A percentile compares a stretch with the other conserved stretches of the same genome.
These are phyloP conservation scores for Panthera uncia DNA, from an alignment of 2,113 vertebrate species.

Conservation along the genomic window DNA sequence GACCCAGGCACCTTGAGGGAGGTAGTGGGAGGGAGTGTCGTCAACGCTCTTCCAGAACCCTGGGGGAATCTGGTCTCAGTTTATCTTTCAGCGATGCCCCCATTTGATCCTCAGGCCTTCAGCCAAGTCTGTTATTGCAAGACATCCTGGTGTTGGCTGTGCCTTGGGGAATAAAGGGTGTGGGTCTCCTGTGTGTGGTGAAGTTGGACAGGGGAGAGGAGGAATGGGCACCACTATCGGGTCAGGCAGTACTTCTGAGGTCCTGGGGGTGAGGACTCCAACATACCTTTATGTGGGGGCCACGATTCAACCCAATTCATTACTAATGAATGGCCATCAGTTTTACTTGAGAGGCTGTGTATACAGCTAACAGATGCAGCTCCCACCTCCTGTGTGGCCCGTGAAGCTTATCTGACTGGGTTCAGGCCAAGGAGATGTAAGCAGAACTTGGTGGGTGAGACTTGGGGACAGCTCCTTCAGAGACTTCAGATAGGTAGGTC, in stretches of 20 bases:
- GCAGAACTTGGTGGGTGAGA: neutral
- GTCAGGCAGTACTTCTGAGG: neutral
- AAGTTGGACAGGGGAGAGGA: neutral
- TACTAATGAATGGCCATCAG: too few species aligned
- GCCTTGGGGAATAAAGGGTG: neutral
- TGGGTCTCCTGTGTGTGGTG: neutral
- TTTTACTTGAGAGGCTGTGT: neutral
- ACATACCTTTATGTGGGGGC: neutral
- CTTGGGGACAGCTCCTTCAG: neutral
- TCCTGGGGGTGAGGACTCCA: neutral
- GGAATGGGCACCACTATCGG: too few species aligned
- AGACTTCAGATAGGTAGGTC: neutral
- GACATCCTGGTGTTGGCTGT: neutral
- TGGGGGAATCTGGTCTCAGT: neutral
- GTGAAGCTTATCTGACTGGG: neutral
- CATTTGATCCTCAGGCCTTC: neutral
- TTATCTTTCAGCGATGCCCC: neutral
- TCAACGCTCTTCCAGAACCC: neutral
- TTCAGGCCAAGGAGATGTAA: neutral
- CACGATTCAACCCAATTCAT: neutral
- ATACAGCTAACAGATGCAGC: neutral
- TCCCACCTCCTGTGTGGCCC: neutral
- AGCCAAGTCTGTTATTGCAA: neutral
- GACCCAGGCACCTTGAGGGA: neutral
- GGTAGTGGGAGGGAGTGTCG: rapidly evolving